A percentile compares a stretch with the other conserved stretches of the same genome.
Evolutionary conservation across 1,140 invertebrate species (phyloP).

Genomic region (Lepidurus arcticus): DNA sequence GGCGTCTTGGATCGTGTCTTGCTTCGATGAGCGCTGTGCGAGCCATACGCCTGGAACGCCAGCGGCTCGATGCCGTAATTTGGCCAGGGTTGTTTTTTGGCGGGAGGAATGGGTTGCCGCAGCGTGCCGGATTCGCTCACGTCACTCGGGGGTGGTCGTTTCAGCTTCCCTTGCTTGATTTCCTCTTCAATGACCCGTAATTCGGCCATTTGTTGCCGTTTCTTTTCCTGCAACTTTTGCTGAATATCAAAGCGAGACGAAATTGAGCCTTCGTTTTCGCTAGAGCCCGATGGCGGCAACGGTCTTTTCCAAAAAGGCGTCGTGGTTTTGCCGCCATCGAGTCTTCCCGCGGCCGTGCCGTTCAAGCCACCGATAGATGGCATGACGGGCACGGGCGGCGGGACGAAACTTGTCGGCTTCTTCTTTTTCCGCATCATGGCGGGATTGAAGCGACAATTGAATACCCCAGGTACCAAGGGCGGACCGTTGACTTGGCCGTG

Average conservation of each 20-base stretch:
- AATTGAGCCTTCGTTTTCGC: constrained; percentile 65
- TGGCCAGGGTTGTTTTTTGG: constrained; percentile 52
- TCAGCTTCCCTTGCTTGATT: constrained; percentile 73
- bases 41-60: constrained; percentile 47
- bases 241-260: constrained; percentile 75
- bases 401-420: constrained; percentile 78
- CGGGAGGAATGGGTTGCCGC: constrained; percentile 45
- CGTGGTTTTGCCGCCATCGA: constrained; percentile 41
- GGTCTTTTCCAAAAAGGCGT: constrained; percentile 75
- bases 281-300: constrained; percentile 56
- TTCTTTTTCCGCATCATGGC: constrained; percentile 75
- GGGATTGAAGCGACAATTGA: constrained; percentile 81
- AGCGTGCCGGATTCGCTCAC: constrained; percentile 44
- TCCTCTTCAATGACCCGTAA: constrained; percentile 66
- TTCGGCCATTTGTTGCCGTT: constrained; percentile 77
- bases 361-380: constrained; percentile 34
- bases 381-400: constrained; percentile 54
- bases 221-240: constrained; percentile 80
- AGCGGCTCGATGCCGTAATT: constrained; percentile 23
- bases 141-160: constrained; percentile 48
- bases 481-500: constrained; percentile 34
- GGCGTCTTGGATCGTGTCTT: constrained; percentile 57
- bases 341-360: background rate
- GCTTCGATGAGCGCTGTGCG: constrained; percentile 38
- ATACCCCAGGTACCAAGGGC: constrained; percentile 66